Percentiles rank a stretch among this genome's conserved stretches.
Conservation (phyloP, 2,888 invertebrate species). For the Lasioglossum malachurum region DNA sequence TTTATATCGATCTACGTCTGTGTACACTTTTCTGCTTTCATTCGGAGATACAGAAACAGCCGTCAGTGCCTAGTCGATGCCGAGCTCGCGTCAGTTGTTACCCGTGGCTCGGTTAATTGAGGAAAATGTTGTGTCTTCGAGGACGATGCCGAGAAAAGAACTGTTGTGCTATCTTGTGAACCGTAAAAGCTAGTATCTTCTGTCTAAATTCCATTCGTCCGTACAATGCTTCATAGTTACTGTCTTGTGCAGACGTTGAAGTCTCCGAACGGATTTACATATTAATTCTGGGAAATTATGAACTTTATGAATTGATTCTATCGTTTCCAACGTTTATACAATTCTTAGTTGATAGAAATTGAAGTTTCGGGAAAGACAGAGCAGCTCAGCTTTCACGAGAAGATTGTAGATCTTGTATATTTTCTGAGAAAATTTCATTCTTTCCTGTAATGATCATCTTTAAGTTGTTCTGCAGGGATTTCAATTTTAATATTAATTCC, state of each 20-base stretch:
- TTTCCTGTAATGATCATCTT: not conserved
- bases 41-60: slow-evolving; percentile 62
- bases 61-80: slow-evolving; percentile 81
- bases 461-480: no score
- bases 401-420: not conserved
- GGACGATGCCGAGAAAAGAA: not conserved
- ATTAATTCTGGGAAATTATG: not conserved
- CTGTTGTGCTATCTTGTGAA: not conserved
- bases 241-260: not conserved
- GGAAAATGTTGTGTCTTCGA: not conserved
- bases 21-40: slow-evolving; percentile 18
- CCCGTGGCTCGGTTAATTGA: not conserved
- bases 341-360: not conserved
- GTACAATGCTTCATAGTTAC: not conserved
- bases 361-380: not conserved
- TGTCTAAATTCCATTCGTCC: not conserved
- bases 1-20: slow-evolving; percentile 9
- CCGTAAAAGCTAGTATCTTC: not conserved
- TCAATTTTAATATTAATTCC: no score
- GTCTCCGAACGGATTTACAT: not conserved
- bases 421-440: not conserved
- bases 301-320: not conserved
- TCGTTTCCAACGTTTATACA: not conserved
- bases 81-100: slow-evolving; percentile 71
- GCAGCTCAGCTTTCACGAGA: no score